Base-by-base conservation (phyloP, 2,113 vertebrate species). In the Odocoileus hemionus region DNA sequence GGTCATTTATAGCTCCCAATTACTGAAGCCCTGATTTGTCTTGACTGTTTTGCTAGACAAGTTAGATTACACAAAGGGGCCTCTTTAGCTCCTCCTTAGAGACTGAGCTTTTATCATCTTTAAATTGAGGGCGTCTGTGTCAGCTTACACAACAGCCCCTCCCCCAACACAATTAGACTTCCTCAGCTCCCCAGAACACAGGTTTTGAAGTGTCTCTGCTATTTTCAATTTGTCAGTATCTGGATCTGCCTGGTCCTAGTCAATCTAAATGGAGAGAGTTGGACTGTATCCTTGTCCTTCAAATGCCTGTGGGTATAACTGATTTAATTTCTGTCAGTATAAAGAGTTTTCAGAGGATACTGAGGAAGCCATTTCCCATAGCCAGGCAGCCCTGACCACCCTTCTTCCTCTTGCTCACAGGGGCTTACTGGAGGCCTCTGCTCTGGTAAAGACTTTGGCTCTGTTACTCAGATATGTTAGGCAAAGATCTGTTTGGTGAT, bases 401-500 rank as follows among this genome's bases (percentile, higher is more conserved):
- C 36, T 98, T 96, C 39, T 97, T 95, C 89, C 33, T 94, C 90
- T 96, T 95, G 92, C 96, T 97, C 54, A 70, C 47, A 94, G 43
- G 7, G 47, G 86, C 82, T 98, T 97, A 96, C 39, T 93, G 93
- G 84, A 30, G 52, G 16, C 60, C 96, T 93, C 67, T 97, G 83
- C 55, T 96, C 55, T 55, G 52, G 89, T 97, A 90, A 96, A 95
- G 92, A 88, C 13, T 86, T 96, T 28, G 3, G 17, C 30, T 95
- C 15, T 93, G 92, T 97, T 98, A 94, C 89, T 97, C 97, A 95
- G 86, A 88, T 97, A 94, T 45, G 82, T 82, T 89, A 91, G 78
- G 86, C 82, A 93, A 93, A 98, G 89, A 97, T 98, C 94, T 92
- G 76, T 89, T 97, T 92, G 70, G 97, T 70, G 96, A 98, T 96